phyloP scores from a whole-genome alignment of 2,797 vertebrate genomes.

The Urocyon cinereoargenteus region DNA sequence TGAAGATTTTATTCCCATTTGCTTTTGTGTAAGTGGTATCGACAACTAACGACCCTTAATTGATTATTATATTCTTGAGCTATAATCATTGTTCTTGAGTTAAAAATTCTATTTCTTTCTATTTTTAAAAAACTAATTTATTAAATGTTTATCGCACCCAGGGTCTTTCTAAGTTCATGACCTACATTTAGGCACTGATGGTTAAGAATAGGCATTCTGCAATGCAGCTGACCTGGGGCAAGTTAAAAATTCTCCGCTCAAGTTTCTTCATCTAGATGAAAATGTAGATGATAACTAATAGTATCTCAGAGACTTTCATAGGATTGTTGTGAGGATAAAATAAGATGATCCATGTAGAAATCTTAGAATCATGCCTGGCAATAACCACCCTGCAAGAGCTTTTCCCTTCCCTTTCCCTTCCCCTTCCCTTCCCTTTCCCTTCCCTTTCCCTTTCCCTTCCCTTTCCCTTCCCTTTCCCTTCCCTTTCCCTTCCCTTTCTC shows the following conservation, averaged over 20 bases:
- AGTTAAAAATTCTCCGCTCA: neutral
- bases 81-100: neutral
- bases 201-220: neutral
- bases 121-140: neutral
- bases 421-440: too few species aligned
- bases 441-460: too few species aligned
- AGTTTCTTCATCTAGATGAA: slow-evolving; percentile 7
- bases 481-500: too few species aligned
- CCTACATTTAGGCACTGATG: neutral
- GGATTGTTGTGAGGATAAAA: neutral
- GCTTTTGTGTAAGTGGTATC: neutral
- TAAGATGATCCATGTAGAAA: neutral
- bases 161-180: neutral
- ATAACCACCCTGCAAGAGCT: neutral
- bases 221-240: neutral
- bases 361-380: neutral
- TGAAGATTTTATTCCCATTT: neutral
- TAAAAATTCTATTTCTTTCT: slow-evolving; percentile 26
- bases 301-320: neutral
- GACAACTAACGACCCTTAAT: neutral
- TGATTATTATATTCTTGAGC: slow-evolving; percentile 17
- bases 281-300: neutral
- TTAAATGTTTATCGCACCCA: neutral
- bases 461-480: too few species aligned
- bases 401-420: too few species aligned